Evolutionary conservation across 2,888 invertebrate species (phyloP), one percentile per base, ranked within the genome.

Genomic region (Drosophila melanosoma): DNA sequence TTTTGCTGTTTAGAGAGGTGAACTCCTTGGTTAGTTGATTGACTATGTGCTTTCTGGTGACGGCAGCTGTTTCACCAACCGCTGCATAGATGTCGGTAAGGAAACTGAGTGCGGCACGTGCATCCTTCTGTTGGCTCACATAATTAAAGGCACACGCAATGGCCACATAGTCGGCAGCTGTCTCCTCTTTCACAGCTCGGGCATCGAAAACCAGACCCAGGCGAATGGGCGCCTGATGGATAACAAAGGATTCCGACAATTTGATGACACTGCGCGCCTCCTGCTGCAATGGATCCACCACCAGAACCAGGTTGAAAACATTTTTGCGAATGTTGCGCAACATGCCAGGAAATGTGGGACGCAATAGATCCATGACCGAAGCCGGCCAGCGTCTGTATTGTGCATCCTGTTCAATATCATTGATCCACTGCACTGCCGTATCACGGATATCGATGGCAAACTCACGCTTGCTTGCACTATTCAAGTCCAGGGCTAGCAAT

Each of bases 301-400:
- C 95, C 69, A 99, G 94, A 7, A 98, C 97, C 91, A 97, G 94
- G 93, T 97, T 97, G 86, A 97, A 97, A 32, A 99, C 94, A 93
- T 98, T 98, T 84, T 97, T 95, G 69, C 97, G 94, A 83, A 98
- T 95, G 91, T 97, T 97, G 76, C 99, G 94, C 72, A 99, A 94
- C 98, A 99, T 99, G 64, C 99, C 99, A 0, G 99, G 99, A 91
- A 98, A 99, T 0, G 98, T 98, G n/a, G 99, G 99, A 71, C 99
- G 94, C 75, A 99, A 94, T 74, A 99, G 94, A 89, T 99, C 98
- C 94, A 97, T 97, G 62, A 98, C 95, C 42, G 97, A 97, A 1
- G 95, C 94, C 0, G 98, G 97, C 99, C 99, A 99, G 65, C 97
- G 95, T 35, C 95, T 94, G 92, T 99, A 99, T 76, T 96, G 95